Evolutionary conservation across 92 coral and sea anemone genomes (phyloP), one percentile per base, ranked within the genome.

Genomic region (Bergia sp.): DNA sequence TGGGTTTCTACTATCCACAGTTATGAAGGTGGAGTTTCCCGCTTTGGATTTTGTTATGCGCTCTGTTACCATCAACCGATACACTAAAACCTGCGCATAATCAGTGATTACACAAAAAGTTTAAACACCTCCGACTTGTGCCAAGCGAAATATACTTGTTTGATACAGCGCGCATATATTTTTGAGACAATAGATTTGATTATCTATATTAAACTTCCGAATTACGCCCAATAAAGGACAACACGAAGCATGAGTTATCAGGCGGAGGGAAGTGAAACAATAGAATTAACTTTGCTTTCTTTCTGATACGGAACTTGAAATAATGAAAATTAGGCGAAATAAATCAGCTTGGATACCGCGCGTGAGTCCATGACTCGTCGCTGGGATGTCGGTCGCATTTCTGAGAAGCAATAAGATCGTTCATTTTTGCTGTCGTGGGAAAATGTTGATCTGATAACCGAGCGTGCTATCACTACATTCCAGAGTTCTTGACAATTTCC

Each of bases 401-500:
- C 79, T 75, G 43, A 73, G 53, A 82, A 82, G 86, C 86, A 66
- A 41, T 29, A 67, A 37, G 76, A 69, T 84, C 41, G 37, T 66
- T 23, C 37, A 15, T 40, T 38, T 43, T 44, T 6, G 21, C 41
- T 43, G 57, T 82, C 86, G 86, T 82, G 86, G 77, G 87, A 84
- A 84, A 84, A 71, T 44, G 45, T 39, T 67, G 87, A 71, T 41
- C 79, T 69, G 87, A 71, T 84, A 45, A 71, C 67, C 58, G 39
- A 45, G 16, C 29, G 29, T 71, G 87, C 87, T 84, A 84, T 84
- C 87, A 20, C 79, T 44, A 15, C 87, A 84, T 84, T 69, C 87
- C 87, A 84, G 87, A n/a, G 66, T 21, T 8, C 61, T 44, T 37
- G 55, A 71, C 64, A 47, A 82, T 84, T 84, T 84, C 87, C 87